Evolutionary conservation across 1,140 invertebrate genomes (phyloP).

Genomic region (Coenobita brevimanus): DNA sequence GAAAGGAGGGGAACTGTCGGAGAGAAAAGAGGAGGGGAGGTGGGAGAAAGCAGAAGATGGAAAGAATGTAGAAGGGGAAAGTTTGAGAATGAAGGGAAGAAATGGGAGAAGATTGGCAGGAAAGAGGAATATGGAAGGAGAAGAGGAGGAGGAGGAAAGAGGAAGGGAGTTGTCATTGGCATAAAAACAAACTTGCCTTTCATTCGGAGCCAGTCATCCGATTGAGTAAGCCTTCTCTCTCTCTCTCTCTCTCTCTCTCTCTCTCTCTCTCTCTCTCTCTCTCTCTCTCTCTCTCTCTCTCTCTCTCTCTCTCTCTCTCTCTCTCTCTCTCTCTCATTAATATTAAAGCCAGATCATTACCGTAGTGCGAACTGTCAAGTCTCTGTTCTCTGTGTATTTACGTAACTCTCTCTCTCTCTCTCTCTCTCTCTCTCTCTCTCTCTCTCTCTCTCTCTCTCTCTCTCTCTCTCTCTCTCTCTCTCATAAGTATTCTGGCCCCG

Average conservation of each 20-base stretch:
- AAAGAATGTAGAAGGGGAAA: too few relatives aligned
- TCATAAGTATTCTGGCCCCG: too few relatives aligned
- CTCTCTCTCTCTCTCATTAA: slow-evolving; percentile 17
- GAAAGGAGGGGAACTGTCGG: too few relatives aligned
- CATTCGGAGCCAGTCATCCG: too few relatives aligned
- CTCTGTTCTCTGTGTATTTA: too few relatives aligned
- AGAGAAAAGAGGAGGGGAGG: too few relatives aligned
- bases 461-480: background rate
- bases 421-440: background rate
- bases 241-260: background rate
- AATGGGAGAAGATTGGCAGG: too few relatives aligned
- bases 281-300: background rate
- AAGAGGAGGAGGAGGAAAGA: slow-evolving; percentile 1
- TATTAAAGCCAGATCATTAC: background rate
- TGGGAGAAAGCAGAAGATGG: too few relatives aligned
- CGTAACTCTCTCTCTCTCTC: slow-evolving; percentile 2
- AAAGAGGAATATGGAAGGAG: background rate
- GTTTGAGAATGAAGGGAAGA: too few relatives aligned
- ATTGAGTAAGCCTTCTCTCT: background rate
- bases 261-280: background rate
- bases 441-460: background rate
- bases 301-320: slow-evolving; percentile 22
- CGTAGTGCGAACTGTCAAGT: too few relatives aligned
- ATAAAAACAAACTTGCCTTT: too few relatives aligned
- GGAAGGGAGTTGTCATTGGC: too few relatives aligned